These are phyloP conservation scores for Labia minor DNA, from an alignment of 2,888 invertebrate species.

Conservation along the genomic window DNA sequence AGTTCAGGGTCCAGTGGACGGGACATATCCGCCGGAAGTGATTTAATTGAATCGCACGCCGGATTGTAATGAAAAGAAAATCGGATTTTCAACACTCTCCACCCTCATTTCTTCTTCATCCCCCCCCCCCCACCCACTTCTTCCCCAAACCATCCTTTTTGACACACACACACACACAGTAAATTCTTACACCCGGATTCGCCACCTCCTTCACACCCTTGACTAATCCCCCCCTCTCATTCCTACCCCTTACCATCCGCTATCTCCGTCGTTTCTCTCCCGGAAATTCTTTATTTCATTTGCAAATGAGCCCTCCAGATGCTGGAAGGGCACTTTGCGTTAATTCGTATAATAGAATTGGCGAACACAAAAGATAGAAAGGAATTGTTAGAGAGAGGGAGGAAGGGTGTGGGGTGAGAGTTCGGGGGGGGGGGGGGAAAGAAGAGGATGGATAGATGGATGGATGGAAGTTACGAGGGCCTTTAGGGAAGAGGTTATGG, in stretches of 20 bases:
- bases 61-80: constrained; percentile 1
- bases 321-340: neutral
- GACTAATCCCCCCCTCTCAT: no score
- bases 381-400: no score
- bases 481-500: no score
- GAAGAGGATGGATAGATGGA: neutral
- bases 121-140: neutral
- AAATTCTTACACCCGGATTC: neutral
- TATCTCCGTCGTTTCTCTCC: neutral
- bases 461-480: neutral
- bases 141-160: no score
- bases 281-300: constrained; percentile 20
- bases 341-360: constrained; percentile 4
- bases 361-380: neutral
- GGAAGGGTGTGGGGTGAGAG: no score
- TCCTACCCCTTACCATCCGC: no score
- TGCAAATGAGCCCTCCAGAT: constrained; percentile 19
- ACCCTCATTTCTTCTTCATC: neutral
- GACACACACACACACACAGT: no score
- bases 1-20: neutral
- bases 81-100: neutral
- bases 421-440: no score
- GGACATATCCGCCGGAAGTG: neutral
- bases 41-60: constrained; percentile 8
- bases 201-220: neutral